Base-by-base conservation (phyloP, 2,113 vertebrate species). In the Cairina moschata region DNA sequence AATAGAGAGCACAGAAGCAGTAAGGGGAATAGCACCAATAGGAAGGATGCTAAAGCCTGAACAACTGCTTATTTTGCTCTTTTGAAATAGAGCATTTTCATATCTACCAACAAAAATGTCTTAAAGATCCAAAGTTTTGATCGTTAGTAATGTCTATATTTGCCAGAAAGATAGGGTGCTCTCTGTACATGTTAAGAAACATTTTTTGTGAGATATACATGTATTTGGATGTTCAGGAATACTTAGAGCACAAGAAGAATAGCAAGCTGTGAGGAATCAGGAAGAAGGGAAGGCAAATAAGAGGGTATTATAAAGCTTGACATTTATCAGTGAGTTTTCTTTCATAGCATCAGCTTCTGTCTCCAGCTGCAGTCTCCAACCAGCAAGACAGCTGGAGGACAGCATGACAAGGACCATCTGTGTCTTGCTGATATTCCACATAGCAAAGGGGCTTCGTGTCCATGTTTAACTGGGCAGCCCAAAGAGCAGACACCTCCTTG, bases 361-460 rank as follows among this genome's bases (percentile, higher is more conserved):
- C 67, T 89, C 44, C 23, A 56, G 20, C 13, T 46, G 28, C 56
- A 68, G 26, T 29, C 34, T 86, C 71, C 67, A 68, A 78, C 32
- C 20, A 69, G 48, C 2, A 3, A 63, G 21, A 14, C 18, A 48
- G 17, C 28, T 44, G 32, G 32, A 79, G 28, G 34, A 73, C 11
- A 65, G 17, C 29, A 31, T 2, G 1, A 25, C 22, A 66, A 75
- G 15, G 13, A 29, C 31, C 7, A 0, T 25, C 3, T 0, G 2
- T 21, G 8, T 17, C 48, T 59, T 63, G 31, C 29, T 72, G n/a
- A 6, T 5, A 2, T n/a, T 88, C 26, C 31, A 12, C 0, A 0
- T 9, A 4, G 1, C 38, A 77, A 50, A 54, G 15, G 36, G 40
- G 4, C 2, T 81, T 78, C 4, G 2, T 40, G n/a, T 17, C 29